Evolutionary conservation across 2,888 invertebrate species (phyloP), one percentile per base, ranked within the genome.

Genomic region (Rapana venosa): DNA sequence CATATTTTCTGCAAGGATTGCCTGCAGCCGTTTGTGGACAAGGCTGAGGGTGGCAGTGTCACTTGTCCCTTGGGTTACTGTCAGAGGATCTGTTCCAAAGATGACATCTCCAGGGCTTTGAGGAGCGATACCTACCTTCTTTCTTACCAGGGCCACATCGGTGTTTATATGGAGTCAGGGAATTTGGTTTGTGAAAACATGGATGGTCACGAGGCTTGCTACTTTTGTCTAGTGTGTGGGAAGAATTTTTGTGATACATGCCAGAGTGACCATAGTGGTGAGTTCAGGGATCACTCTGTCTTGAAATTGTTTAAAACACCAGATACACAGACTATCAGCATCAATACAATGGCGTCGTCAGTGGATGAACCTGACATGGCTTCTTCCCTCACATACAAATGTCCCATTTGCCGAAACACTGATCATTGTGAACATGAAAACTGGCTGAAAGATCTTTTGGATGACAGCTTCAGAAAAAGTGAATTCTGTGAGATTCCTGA

Each of bases 151-250:
- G 85, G 85, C 22, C 74, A 47, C 15, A 58, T 89, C 35, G 74
- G 89, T 26, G 56, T 85, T 22, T 89, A 74, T 47, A 30, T 85
- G 30, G 89, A 89, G 58, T 89, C 89, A 5, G 89, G 89, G 30
- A 32, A 47, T 26, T n/a, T 89, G n/a, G 36, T 20, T 32, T 89
- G 89, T 22, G 74, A 32, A 2, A 30, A 20, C 30, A 30, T 47
- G 56, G 26, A 17, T 0, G 20, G 17, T 26, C 85, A 89, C 56
- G 89, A 70, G 0, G 84, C 89, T 20, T n/a, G 56, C 30, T n/a
- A 58, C n/a, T 89, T 89, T 58, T 91, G 91, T 47, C 61, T 87
- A 30, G 87, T 47, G 36, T 90, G 91, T 36, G 87, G 88, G 61
- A 88, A 74, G 47, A 87, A 90, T 36, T 47, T 90, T 5, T 91